phyloP scores from a whole-genome alignment of 2,113 vertebrate species.

The Cichladusa arquata region DNA sequence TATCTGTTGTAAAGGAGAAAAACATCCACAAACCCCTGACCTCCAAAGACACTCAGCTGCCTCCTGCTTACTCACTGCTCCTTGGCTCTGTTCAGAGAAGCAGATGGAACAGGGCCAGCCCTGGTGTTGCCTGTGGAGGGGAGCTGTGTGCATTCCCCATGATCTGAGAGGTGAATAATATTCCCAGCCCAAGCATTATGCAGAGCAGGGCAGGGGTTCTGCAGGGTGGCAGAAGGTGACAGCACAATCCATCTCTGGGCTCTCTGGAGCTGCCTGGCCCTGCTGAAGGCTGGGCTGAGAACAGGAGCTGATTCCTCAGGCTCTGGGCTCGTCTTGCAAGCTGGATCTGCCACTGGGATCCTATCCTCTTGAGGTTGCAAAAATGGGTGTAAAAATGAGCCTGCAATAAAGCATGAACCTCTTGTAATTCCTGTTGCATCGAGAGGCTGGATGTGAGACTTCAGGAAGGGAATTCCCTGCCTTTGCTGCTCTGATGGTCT shows the following conservation, averaged over 20 bases:
- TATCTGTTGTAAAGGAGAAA: not conserved
- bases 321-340: not conserved
- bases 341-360: not conserved
- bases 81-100: conserved; percentile 1
- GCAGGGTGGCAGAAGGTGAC: not conserved
- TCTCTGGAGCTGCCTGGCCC: not conserved
- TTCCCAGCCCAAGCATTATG: conserved; percentile 3
- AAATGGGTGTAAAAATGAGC: not conserved
- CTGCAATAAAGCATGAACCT: not conserved
- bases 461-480: not conserved
- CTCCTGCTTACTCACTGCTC: not conserved
- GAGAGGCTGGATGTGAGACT: not conserved
- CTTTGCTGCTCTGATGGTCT: not conserved
- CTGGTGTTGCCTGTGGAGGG: not conserved
- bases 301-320: accelerated
- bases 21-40: not conserved
- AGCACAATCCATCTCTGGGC: not conserved
- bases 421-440: not conserved
- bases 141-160: not conserved
- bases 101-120: not conserved
- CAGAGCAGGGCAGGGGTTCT: not conserved
- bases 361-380: not conserved
- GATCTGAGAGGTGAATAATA: conserved; percentile 4
- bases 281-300: not conserved
- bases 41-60: not conserved